Conservation (phyloP, 2,113 vertebrate species). For the Oplegnathus fasciatus region DNA sequence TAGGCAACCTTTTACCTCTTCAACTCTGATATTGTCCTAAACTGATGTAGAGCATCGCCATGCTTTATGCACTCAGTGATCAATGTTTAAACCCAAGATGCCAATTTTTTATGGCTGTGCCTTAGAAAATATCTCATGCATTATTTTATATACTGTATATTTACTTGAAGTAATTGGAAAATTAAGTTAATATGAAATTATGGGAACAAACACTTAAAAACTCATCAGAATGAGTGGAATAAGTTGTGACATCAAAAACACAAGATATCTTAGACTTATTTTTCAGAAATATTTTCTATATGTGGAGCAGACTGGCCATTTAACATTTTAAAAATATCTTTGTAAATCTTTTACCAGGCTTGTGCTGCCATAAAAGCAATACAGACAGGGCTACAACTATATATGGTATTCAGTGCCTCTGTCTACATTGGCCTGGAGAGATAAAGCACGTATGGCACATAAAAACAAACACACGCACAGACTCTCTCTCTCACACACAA, state of each 20-base stretch:
- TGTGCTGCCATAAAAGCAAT: constrained; percentile 2
- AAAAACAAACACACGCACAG: constrained; percentile 23
- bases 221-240: not conserved
- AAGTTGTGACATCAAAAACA: not conserved
- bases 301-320: not conserved
- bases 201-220: not conserved
- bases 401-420: constrained; percentile 16
- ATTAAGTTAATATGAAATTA: too few species aligned
- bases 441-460: constrained; percentile 27
- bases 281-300: not conserved
- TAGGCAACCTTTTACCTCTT: too few species aligned
- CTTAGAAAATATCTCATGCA: not conserved
- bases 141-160: not conserved
- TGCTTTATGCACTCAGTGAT: not conserved
- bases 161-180: too few species aligned
- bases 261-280: not conserved
- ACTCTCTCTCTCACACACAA: not conserved
- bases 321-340: not conserved
- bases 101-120: not conserved
- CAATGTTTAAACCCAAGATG: not conserved
- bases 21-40: not conserved
- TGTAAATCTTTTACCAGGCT: not conserved
- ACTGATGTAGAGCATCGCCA: not conserved
- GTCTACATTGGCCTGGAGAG: constrained; percentile 19
- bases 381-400: constrained; percentile 7